phyloP scores from a whole-genome alignment of 2,113 vertebrate genomes.

The Coregonus clupeaformis region DNA sequence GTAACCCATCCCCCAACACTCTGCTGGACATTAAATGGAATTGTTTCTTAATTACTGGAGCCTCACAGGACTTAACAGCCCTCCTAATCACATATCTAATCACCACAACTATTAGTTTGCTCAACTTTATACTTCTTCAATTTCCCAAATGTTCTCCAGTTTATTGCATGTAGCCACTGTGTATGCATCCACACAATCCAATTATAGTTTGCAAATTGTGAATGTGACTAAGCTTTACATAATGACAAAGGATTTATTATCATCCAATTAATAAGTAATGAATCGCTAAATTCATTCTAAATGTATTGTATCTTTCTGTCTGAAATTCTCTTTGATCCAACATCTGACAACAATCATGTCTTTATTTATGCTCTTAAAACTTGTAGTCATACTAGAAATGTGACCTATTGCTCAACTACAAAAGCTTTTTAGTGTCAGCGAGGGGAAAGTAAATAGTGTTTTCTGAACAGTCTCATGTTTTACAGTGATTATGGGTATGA shows the following conservation, averaged over 20 bases:
- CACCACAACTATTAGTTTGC: constrained; percentile 38
- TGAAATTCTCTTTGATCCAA: constrained; percentile 70
- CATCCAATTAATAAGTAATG: constrained; percentile 70
- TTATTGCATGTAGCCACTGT: constrained; percentile 30
- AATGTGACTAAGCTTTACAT: constrained; percentile 54
- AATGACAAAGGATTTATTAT: constrained; percentile 69
- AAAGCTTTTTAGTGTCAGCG: constrained; percentile 28
- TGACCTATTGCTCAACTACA: constrained; percentile 35
- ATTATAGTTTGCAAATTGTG: constrained; percentile 58
- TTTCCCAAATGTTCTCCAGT: constrained; percentile 31
- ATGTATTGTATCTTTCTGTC: constrained; percentile 61
- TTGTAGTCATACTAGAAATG: constrained; percentile 39
- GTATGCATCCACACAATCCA: constrained; percentile 34
- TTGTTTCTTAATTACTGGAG: constrained; percentile 37
- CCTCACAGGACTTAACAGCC: constrained; percentile 24
- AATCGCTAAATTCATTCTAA: constrained; percentile 69
- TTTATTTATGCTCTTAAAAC: constrained; percentile 53
- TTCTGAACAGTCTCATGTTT: constrained; percentile 41
- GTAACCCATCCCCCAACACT: constrained; percentile 12
- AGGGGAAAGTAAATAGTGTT: constrained; percentile 44
- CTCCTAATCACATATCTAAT: background rate
- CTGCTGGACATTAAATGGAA: constrained; percentile 32
- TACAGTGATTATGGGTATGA: constrained; percentile 94
- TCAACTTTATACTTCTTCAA: constrained; percentile 34
- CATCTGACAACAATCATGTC: constrained; percentile 62